Conservation (phyloP, 2,113 vertebrate genomes). For the Rhynchomys soricoides region DNA sequence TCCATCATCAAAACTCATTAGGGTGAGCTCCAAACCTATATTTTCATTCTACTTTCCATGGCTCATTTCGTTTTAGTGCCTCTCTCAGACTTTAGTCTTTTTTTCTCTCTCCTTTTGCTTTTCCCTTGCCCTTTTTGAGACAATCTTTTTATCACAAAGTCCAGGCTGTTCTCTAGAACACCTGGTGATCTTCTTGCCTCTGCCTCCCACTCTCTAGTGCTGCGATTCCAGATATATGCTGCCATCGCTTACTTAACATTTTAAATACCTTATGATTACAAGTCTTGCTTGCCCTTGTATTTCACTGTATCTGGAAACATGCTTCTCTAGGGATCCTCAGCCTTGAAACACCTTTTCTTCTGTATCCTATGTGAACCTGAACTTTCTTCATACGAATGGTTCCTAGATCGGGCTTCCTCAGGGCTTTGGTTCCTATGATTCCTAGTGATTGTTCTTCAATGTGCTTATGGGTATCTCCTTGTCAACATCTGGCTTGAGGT, state of each 20-base stretch:
- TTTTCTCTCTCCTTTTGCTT: not conserved
- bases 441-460: not conserved
- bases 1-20: not conserved
- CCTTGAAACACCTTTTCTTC: not conserved
- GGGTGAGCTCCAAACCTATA: not conserved
- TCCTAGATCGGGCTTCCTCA: not conserved
- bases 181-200: not conserved
- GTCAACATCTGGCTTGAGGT: not conserved
- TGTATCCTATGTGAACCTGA: not conserved
- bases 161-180: no score
- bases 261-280: not conserved
- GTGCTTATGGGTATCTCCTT: not conserved
- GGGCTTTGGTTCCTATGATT: rapidly evolving
- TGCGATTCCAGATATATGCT: not conserved
- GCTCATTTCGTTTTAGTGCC: not conserved
- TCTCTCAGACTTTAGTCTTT: not conserved
- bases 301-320: not conserved
- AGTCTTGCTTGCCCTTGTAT: not conserved
- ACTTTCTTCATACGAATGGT: not conserved
- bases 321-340: not conserved
- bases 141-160: not conserved
- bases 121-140: not conserved
- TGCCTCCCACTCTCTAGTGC: not conserved
- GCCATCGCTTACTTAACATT: not conserved
- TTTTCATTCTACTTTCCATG: not conserved